Percentiles rank a stretch among this genome's conserved stretches.
Conservation (phyloP, 2,888 invertebrate species). For the Nemotelus nigrinus region DNA sequence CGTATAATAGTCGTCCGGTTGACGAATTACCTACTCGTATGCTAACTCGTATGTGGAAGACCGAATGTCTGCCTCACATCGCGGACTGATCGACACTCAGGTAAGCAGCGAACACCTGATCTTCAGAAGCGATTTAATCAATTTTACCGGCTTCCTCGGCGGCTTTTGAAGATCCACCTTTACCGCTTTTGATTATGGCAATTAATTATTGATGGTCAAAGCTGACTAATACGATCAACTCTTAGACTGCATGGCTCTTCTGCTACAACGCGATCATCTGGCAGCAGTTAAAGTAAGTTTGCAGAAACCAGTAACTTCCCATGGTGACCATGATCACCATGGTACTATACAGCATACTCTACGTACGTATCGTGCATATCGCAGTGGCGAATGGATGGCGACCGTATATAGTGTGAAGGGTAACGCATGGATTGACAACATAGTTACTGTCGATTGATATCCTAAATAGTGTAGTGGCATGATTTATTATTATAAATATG, state of each 20-base stretch:
- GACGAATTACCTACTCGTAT: background rate
- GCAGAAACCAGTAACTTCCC: conserved; percentile 11
- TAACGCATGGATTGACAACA: conserved; percentile 24
- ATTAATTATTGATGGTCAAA: conserved; percentile 18
- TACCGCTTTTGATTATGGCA: background rate
- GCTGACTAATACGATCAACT: conserved; percentile 17
- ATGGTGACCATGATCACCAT: background rate
- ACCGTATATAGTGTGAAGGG: conserved; percentile 20
- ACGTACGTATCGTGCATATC: background rate
- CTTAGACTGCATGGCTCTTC: conserved; percentile 21
- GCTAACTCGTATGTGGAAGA: background rate
- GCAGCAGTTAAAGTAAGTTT: background rate
- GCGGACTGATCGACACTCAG: background rate
- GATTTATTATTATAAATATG: background rate
- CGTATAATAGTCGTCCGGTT: conserved; percentile 21
- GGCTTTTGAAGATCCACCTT: background rate
- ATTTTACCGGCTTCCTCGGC: background rate
- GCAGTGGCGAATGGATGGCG: conserved; percentile 7
- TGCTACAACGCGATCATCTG: conserved; percentile 6
- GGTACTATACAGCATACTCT: too few relatives aligned
- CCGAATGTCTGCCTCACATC: conserved; percentile 23
- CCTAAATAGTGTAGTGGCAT: conserved; percentile 35
- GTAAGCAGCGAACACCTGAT: background rate
- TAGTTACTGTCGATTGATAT: conserved; percentile 6
- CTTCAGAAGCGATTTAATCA: background rate